Evolutionary conservation across 2,797 vertebrate genomes (phyloP), one percentile per base, ranked within the genome.

Genomic region (Galaxias olidus): DNA sequence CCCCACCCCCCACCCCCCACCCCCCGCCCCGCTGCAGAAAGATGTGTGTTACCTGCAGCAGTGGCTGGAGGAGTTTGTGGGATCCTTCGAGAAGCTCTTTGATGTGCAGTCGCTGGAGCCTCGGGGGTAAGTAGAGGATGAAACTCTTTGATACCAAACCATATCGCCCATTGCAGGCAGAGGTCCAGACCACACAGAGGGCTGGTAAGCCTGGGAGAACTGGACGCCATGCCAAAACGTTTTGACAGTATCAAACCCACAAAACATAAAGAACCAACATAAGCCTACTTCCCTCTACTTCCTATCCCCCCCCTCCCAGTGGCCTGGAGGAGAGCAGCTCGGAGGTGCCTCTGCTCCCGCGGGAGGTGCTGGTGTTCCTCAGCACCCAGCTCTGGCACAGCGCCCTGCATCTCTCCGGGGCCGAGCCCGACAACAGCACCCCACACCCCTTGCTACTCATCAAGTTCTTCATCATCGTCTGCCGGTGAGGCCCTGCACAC

Each of bases 381-480:
- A 91, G 93, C 69, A 92, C 91, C 14, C 89, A 95, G 87, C 74
- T 95, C 58, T 89, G 89, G 48, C 88, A 90, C 72, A 91, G 94
- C 1, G 66, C 87, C 0, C 82, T 85, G 40, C 89, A 94, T 62
- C 85, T 96, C 53, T 87, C 90, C 0, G 70, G 75, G 0, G 54
- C 78, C 1, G 89, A 80, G 75, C 79, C 73, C 59, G 83, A 73
- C 18, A 69, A 73, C 47, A 86, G 84, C 83, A 82, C 90, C 63
- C 90, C 94, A 8, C 91, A 90, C 46, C 96, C 95, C 1, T 90
- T 95, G 0, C 92, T 97, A 61, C 92, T 96, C 69, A 90, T 96
- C 62, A 93, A 96, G 84, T 97, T 97, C 87, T 96, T 97, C 87
- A 96, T 98, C 86, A 94, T 95, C 71, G 92, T 96, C 79, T 96